phyloP scores from a whole-genome alignment of 2,797 vertebrate species.

The Mycteria americana region DNA sequence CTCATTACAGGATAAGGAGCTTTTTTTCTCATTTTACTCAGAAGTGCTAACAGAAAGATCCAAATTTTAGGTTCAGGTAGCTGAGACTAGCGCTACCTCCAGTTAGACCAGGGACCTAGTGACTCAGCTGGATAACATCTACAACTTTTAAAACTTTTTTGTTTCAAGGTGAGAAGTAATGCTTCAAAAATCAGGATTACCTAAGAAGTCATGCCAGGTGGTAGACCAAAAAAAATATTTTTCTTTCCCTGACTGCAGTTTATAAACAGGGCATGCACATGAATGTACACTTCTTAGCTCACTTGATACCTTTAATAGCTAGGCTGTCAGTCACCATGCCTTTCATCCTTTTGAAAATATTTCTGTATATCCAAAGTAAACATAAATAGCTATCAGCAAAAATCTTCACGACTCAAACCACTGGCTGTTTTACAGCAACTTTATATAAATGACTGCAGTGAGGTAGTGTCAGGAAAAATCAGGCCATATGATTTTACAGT shows the following conservation, averaged over 20 bases:
- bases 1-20: accelerated
- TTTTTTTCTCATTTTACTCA: background rate
- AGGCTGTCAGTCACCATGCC: background rate
- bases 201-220: background rate
- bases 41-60: background rate
- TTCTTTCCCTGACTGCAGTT: background rate
- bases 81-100: background rate
- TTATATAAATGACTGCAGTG: background rate
- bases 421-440: background rate
- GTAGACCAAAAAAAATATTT: background rate
- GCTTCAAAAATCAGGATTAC: background rate
- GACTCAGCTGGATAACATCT: background rate
- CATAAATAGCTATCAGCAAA: background rate
- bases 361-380: background rate
- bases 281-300: background rate
- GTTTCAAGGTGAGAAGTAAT: background rate
- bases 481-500: background rate
- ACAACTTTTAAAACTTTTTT: background rate
- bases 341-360: background rate
- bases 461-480: background rate
- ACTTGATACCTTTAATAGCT: background rate
- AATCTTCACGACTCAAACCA: background rate
- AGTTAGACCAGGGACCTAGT: background rate
- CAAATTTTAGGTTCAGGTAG: background rate
- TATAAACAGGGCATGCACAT: background rate